phyloP scores from a whole-genome alignment of 2,113 vertebrate genomes.

The Notarius quadriscutis region DNA sequence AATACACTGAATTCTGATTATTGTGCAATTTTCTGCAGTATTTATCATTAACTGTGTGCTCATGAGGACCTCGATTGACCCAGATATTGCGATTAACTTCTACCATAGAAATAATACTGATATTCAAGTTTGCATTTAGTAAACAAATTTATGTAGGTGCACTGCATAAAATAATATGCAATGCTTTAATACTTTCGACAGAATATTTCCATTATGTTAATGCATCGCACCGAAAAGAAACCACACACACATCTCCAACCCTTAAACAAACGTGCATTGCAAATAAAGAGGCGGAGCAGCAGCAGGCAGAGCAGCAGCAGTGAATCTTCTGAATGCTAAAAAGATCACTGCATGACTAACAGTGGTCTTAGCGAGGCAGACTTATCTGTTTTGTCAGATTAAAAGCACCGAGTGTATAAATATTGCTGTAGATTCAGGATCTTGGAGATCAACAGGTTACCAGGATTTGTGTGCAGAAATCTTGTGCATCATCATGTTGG shows the following conservation, averaged over 20 bases:
- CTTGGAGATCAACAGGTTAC: background rate
- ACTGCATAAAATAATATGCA: background rate
- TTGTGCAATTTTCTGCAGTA: background rate
- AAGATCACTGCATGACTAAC: background rate
- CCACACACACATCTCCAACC: too few species aligned
- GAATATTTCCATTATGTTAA: background rate
- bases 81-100: background rate
- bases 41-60: background rate
- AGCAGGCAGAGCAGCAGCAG: background rate
- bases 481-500: conserved; percentile 42
- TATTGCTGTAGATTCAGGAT: background rate
- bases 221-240: background rate
- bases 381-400: background rate
- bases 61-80: background rate
- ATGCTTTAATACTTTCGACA: background rate
- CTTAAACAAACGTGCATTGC: background rate
- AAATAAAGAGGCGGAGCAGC: conserved; percentile 37
- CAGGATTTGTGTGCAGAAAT: background rate
- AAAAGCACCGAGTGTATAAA: background rate
- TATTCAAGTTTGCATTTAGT: background rate
- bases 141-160: background rate
- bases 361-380: background rate
- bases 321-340: background rate
- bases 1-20: background rate
- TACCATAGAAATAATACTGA: background rate